Percentiles rank a stretch among this genome's conserved stretches.
These are phyloP conservation scores for Theocolax elegans DNA, from an alignment of 1,140 invertebrate genomes.

Conservation along the genomic window DNA sequence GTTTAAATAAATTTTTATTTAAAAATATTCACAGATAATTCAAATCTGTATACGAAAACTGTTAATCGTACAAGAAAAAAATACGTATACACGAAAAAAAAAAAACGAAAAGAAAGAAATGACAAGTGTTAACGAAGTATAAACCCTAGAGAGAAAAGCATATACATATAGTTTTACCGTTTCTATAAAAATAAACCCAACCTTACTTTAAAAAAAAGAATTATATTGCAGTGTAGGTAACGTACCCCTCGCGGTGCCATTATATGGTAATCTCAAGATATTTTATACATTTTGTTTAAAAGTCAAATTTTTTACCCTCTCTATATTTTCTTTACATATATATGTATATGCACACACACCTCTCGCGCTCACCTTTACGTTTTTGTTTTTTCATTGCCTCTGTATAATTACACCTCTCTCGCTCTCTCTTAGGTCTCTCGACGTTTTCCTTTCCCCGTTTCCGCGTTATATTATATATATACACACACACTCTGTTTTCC, in stretches of 20 bases:
- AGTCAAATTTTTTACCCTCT: not conserved
- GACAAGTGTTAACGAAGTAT: conserved; percentile 24
- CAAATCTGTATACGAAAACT: too few relatives aligned
- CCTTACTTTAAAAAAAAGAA: conserved; percentile 60
- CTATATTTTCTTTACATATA: conserved; percentile 8
- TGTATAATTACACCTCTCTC: conserved; percentile 62
- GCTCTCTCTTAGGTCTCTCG: conserved; percentile 28
- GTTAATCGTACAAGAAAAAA: too few relatives aligned
- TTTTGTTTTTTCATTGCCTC: conserved; percentile 61
- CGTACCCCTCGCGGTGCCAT: conserved; percentile 61
- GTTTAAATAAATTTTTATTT: too few relatives aligned
- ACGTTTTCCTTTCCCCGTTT: conserved; percentile 1
- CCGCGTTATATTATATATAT: too few relatives aligned
- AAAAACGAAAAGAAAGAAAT: conserved; percentile 8
- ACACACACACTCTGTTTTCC: too few relatives aligned
- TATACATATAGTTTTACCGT: conserved; percentile 43
- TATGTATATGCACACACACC: not conserved
- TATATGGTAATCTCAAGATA: conserved; percentile 62
- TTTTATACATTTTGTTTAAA: conserved; percentile 13
- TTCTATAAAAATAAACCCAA: too few relatives aligned
- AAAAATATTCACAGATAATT: too few relatives aligned
- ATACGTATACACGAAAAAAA: too few relatives aligned
- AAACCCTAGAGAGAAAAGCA: too few relatives aligned
- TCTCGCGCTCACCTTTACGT: conserved; percentile 50
- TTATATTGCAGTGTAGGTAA: conserved; percentile 60